phyloP scores from a whole-genome alignment of 2,888 invertebrate genomes.

The Amphipoea oculea region DNA sequence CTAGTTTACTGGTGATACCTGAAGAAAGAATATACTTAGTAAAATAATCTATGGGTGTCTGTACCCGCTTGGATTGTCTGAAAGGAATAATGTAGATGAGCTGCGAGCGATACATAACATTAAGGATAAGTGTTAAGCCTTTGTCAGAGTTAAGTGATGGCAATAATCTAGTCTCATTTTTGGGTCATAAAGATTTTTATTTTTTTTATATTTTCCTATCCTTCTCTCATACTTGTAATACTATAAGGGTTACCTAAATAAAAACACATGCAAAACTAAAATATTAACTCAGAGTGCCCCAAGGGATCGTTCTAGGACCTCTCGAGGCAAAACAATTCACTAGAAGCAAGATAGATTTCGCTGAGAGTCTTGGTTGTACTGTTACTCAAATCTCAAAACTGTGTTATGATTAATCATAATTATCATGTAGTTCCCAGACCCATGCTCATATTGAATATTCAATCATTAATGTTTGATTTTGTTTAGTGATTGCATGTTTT shows the following conservation, averaged over 20 bases:
- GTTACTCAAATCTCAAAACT: neutral
- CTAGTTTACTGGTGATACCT: conserved; percentile 89
- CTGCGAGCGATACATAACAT: too few relatives aligned
- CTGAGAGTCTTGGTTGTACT: neutral
- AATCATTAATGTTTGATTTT: neutral
- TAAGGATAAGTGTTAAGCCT: neutral
- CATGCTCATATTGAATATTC: neutral
- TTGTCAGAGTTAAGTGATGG: neutral
- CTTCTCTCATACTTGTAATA: neutral
- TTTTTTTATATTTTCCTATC: neutral
- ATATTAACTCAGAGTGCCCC: neutral
- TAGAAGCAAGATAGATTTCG: neutral
- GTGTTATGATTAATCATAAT: neutral
- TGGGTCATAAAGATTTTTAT: neutral
- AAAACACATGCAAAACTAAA: neutral
- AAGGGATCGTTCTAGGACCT: neutral
- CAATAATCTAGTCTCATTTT: neutral
- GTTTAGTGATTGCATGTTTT: neutral
- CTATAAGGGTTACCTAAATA: neutral
- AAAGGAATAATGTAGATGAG: neutral
- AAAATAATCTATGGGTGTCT: neutral
- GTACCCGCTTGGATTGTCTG: neutral
- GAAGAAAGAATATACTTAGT: neutral
- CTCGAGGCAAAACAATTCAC: neutral
- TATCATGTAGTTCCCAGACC: neutral